Evolutionary conservation across 2,888 invertebrate genomes (phyloP).

Genomic region (Alitta virens): DNA sequence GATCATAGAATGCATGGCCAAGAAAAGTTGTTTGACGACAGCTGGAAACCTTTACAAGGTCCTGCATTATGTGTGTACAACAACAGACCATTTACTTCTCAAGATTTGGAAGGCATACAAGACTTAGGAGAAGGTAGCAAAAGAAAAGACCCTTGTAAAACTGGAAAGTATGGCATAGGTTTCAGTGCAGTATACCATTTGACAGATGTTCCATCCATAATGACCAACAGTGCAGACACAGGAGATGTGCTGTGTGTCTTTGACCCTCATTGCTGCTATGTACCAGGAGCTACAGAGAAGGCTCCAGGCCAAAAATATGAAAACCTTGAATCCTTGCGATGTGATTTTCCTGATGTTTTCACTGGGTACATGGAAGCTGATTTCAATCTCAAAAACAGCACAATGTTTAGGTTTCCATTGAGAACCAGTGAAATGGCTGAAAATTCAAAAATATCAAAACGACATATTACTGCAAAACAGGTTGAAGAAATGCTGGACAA

Average conservation of each 20-base stretch:
- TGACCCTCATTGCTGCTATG: slow-evolving; percentile 42
- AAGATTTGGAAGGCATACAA: slow-evolving; percentile 47
- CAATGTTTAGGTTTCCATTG: slow-evolving; percentile 47
- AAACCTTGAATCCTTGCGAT: slow-evolving; percentile 18
- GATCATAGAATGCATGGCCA: slow-evolving; percentile 34
- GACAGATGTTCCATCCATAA: slow-evolving; percentile 48
- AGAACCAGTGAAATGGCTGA: slow-evolving; percentile 33
- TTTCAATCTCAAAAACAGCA: slow-evolving; percentile 23
- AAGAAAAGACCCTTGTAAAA: slow-evolving; percentile 39
- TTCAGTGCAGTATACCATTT: slow-evolving; percentile 52
- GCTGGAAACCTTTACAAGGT: slow-evolving; percentile 41
- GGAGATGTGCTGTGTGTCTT: slow-evolving; percentile 41
- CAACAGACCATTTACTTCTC: slow-evolving; percentile 40
- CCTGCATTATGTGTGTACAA: slow-evolving; percentile 52
- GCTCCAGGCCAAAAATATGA: slow-evolving; percentile 31
- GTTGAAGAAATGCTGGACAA: slow-evolving; percentile 30
- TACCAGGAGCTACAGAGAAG: slow-evolving; percentile 30
- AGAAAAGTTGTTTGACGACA: slow-evolving; percentile 30
- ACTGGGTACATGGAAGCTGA: slow-evolving; percentile 33
- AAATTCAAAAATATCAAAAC: slow-evolving; percentile 35
- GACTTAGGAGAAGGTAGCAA: slow-evolving; percentile 49
- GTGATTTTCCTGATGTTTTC: slow-evolving; percentile 31
- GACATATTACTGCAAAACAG: slow-evolving; percentile 15
- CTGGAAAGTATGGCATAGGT: slow-evolving; percentile 52
- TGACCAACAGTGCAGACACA: slow-evolving; percentile 31